Evolutionary conservation across 2,797 vertebrate species (phyloP).

Genomic region (Carapus acus): DNA sequence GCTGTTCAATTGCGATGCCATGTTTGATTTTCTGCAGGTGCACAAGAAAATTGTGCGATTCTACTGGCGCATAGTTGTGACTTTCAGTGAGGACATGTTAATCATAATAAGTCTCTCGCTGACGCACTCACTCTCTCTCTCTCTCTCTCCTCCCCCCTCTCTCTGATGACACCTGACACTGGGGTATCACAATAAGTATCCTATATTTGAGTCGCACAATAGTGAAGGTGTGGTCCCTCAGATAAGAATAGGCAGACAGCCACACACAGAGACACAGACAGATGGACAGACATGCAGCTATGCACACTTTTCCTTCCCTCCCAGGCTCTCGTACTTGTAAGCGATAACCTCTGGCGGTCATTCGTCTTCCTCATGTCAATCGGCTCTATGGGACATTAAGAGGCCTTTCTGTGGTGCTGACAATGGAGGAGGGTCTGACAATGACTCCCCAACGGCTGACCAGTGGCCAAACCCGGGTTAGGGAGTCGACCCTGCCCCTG

Average conservation of each 20-base stretch:
- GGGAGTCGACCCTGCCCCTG: background rate
- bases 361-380: conserved; percentile 40
- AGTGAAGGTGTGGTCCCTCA: conserved; percentile 56
- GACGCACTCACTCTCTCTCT: too few relatives aligned
- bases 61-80: too few relatives aligned
- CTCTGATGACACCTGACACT: conserved; percentile 45
- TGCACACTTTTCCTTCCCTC: conserved; percentile 34
- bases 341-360: conserved; percentile 42
- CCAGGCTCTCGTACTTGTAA: conserved; percentile 34
- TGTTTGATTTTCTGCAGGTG: too few relatives aligned
- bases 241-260: conserved; percentile 38
- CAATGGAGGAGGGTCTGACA: conserved; percentile 43
- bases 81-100: too few relatives aligned
- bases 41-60: too few relatives aligned
- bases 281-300: conserved; percentile 21
- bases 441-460: conserved; percentile 33
- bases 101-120: too few relatives aligned
- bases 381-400: conserved; percentile 30
- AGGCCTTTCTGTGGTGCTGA: conserved; percentile 39
- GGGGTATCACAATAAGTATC: conserved; percentile 39
- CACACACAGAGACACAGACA: too few relatives aligned
- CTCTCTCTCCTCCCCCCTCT: conserved; percentile 3
- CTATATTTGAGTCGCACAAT: conserved; percentile 50
- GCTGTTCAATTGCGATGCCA: background rate
- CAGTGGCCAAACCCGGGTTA: conserved; percentile 28